A percentile compares a stretch with the other conserved stretches of the same genome.
Conservation (phyloP, 2,113 vertebrate genomes). For the Zeus faber region DNA sequence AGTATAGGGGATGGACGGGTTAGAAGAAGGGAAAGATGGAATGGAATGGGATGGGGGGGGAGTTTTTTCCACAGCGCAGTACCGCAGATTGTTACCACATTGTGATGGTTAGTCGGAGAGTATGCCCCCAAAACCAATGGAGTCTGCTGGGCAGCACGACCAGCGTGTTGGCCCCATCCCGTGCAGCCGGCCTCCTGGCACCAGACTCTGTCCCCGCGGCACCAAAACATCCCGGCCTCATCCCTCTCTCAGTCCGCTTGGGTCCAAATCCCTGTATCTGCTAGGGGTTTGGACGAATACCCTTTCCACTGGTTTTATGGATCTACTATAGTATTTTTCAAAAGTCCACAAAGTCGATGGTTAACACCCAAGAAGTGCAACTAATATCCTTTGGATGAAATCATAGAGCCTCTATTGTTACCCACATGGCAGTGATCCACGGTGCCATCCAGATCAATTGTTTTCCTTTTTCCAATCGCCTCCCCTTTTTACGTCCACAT, state of each 20-base stretch:
- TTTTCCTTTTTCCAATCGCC: slow-evolving; percentile 25
- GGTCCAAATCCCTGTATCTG: too few relatives aligned
- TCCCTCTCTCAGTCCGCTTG: slow-evolving; percentile 21
- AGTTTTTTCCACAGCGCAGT: slow-evolving; percentile 39
- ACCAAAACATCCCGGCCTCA: too few relatives aligned
- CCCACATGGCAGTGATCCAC: slow-evolving; percentile 1
- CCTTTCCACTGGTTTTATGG: slow-evolving; percentile 21
- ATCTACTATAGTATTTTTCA: slow-evolving; percentile 35
- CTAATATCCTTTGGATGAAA: slow-evolving; percentile 38
- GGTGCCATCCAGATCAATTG: slow-evolving; percentile 22
- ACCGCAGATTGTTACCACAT: slow-evolving; percentile 75
- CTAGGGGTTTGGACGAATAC: slow-evolving; percentile 14
- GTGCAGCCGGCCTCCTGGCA: slow-evolving; percentile 36
- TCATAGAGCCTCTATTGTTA: slow-evolving; percentile 40
- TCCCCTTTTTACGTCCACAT: slow-evolving; percentile 3
- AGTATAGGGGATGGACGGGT: slow-evolving; percentile 27
- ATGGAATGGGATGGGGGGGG: slow-evolving; percentile 5
- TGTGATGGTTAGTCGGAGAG: slow-evolving; percentile 59
- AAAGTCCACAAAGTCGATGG: slow-evolving; percentile 26
- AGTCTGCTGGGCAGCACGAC: slow-evolving; percentile 41
- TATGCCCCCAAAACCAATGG: slow-evolving; percentile 26
- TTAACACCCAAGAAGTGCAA: slow-evolving; percentile 26
- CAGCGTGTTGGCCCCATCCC: slow-evolving; percentile 9
- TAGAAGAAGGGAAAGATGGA: slow-evolving; percentile 34
- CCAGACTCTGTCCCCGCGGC: slow-evolving; percentile 20